Conservation (phyloP, 1,140 invertebrate species). For the Pseudomyrmex concolor region DNA sequence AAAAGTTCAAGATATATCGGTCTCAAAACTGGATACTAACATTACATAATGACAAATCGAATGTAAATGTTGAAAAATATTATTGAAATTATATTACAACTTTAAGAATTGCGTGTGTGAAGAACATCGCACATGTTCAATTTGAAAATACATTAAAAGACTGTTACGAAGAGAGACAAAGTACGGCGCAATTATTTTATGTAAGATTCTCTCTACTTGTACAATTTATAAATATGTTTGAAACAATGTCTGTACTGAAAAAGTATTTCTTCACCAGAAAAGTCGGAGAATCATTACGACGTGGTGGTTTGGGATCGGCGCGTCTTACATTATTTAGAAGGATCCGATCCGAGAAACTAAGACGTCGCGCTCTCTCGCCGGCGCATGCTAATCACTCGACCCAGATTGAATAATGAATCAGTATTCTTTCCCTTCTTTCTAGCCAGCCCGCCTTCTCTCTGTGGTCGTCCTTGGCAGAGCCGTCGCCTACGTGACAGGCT, state of each 20-base stretch:
- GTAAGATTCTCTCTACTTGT: background rate
- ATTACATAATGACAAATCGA: background rate
- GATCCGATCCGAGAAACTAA: conserved; percentile 72
- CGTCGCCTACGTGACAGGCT: conserved; percentile 81
- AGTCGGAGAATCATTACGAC: conserved; percentile 39
- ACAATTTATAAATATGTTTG: conserved; percentile 49
- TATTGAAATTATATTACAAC: background rate
- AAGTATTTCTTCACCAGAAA: background rate
- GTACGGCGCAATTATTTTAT: too few relatives aligned
- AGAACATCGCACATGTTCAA: background rate
- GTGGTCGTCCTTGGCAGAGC: conserved; percentile 60
- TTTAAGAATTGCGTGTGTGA: too few relatives aligned
- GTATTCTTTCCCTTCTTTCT: conserved; percentile 82
- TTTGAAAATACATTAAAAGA: conserved; percentile 16
- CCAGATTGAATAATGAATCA: conserved; percentile 86
- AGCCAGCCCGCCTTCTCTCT: conserved; percentile 64
- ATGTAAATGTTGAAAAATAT: background rate
- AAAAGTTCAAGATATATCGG: background rate
- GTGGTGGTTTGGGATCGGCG: conserved; percentile 60
- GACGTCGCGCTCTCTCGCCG: conserved; percentile 73
- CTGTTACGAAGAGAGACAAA: background rate
- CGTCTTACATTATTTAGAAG: conserved; percentile 84
- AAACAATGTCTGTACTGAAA: background rate
- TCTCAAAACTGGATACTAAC: background rate
- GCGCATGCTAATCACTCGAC: conserved; percentile 85